These are phyloP conservation scores for Perca schrenkii DNA, from an alignment of 2,113 vertebrate species.

Conservation along the genomic window DNA sequence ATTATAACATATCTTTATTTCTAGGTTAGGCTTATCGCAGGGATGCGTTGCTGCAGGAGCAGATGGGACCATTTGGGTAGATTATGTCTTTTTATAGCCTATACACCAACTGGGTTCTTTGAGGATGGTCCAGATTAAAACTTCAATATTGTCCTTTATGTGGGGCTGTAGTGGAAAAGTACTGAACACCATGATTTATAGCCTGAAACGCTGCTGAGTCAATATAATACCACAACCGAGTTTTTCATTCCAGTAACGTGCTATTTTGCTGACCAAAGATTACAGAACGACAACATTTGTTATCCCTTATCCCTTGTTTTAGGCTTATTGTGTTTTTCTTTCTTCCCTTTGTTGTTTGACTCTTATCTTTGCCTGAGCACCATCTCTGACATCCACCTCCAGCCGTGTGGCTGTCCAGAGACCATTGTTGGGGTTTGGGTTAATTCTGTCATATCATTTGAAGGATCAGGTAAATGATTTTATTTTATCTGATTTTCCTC, in stretches of 20 bases:
- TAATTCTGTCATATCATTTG: constrained; percentile 38
- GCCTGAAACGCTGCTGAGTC: constrained; percentile 39
- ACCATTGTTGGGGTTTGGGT: constrained; percentile 29
- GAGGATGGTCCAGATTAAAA: constrained; percentile 48
- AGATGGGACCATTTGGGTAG: constrained; percentile 70
- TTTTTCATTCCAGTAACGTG: constrained; percentile 3
- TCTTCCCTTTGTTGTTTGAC: background rate
- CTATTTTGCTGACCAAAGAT: constrained; percentile 6
- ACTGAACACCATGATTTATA: constrained; percentile 45
- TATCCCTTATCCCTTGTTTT: constrained; percentile 2
- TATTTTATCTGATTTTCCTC: constrained; percentile 59
- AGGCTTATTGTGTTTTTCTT: background rate
- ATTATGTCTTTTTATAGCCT: constrained; percentile 60
- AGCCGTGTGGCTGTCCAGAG: constrained; percentile 11
- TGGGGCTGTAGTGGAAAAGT: constrained; percentile 49
- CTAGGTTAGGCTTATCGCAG: constrained; percentile 11
- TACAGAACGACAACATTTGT: constrained; percentile 33
- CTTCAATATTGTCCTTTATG: constrained; percentile 14
- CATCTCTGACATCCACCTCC: constrained; percentile 28
- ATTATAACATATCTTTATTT: constrained; percentile 47
- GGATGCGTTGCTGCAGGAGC: constrained; percentile 34
- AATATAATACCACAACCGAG: constrained; percentile 4
- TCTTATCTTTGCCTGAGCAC: background rate
- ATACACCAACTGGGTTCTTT: constrained; percentile 60
- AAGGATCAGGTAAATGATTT: constrained; percentile 65